Base-by-base conservation (phyloP, 2,888 invertebrate genomes). In the Napeogenes sylphis region DNA sequence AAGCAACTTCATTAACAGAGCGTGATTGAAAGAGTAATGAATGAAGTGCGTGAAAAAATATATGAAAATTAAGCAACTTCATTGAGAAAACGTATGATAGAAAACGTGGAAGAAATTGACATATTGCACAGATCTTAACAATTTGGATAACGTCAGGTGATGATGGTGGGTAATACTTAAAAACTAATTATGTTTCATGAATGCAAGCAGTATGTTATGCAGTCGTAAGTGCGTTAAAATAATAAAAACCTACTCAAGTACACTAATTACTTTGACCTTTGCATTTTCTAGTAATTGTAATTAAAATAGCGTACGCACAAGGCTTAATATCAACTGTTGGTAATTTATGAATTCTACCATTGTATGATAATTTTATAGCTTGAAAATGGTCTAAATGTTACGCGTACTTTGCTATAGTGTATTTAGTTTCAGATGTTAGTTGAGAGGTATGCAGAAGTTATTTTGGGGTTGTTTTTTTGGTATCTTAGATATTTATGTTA, bases 231-330 rank as follows among this genome's bases (percentile, higher is more conserved):
- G 61, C 64, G 60, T 66, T 67, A 64, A 64, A 64, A 64, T 53
- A 46, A 65, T 60, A 71, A 71, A 70, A 70, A 69, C 59, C 55
- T 59, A 53, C 61, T 55, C 56, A 56, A 55, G 57, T 63, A 55
- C 71, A 74, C 63, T 85, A 85, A 86, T 85, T 73, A 78, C 75
- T 69, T 79, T 87, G 82, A 87, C 87, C 87, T 88, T 88, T 87
- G 56, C 59, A 66, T 68, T 72, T 83, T 81, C 70, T 75, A 74
- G 80, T 81, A 83, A 83, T 77, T 73, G 79, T 75, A 83, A 84
- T 86, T 85, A 83, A 78, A 75, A 75, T 74, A 68, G 72, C 70
- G 70, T 75, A 76, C 74, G 70, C 74, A 70, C 73, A 71, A 73
- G 74, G 77, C 68, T 74, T 75, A 75, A 73, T 73, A 61, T 69